phyloP scores from a whole-genome alignment of 2,113 vertebrate species.

The Microtus richardsoni region DNA sequence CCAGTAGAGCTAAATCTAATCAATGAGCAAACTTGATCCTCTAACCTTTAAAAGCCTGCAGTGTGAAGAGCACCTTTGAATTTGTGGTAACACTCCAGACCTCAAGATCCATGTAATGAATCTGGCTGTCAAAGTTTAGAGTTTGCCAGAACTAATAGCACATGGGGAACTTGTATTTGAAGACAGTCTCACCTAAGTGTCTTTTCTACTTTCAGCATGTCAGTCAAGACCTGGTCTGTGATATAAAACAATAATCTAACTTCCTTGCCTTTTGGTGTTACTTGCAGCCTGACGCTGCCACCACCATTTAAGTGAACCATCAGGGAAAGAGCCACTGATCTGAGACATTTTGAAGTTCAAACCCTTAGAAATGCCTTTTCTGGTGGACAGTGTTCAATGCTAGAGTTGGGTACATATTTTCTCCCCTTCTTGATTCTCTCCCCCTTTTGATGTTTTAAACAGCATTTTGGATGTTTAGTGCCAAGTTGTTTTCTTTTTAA shows the following conservation, averaged over 20 bases:
- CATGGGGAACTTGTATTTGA: slow-evolving; percentile 75
- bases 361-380: slow-evolving; percentile 56
- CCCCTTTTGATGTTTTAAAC: slow-evolving; percentile 8
- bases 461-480: slow-evolving; percentile 38
- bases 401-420: background rate
- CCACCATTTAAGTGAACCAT: slow-evolving; percentile 74
- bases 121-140: slow-evolving; percentile 83
- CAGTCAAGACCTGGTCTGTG: slow-evolving; percentile 56
- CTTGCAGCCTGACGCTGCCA: slow-evolving; percentile 83
- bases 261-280: slow-evolving; percentile 83
- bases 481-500: slow-evolving; percentile 47
- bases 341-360: slow-evolving; percentile 51
- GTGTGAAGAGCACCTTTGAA: slow-evolving; percentile 70
- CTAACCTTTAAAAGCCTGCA: slow-evolving; percentile 62
- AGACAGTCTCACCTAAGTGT: background rate
- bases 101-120: slow-evolving; percentile 75
- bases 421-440: slow-evolving; percentile 64
- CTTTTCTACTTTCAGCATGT: background rate
- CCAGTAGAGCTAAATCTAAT: slow-evolving; percentile 46
- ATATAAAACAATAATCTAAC: slow-evolving; percentile 85
- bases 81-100: slow-evolving; percentile 73
- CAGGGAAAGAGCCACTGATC: slow-evolving; percentile 59
- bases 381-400: slow-evolving; percentile 58
- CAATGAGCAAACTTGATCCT: slow-evolving; percentile 44
- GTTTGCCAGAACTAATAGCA: slow-evolving; percentile 82